Evolutionary conservation across 2,888 invertebrate genomes (phyloP).

Genomic region (Cactoblastis cactorum): DNA sequence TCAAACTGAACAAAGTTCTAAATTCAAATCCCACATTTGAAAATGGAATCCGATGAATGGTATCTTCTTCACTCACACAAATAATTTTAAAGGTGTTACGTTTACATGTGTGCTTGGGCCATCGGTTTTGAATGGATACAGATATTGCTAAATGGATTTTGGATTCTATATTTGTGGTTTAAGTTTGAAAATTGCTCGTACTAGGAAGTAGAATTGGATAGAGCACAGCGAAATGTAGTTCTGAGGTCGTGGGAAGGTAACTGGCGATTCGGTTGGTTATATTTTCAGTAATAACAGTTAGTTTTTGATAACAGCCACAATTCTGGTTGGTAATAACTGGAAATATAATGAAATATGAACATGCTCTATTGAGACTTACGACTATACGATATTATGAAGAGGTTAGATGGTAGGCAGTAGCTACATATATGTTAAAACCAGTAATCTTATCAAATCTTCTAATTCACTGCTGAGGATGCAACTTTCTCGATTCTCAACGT

Average conservation of each 20-base stretch:
- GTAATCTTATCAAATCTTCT: too few relatives aligned
- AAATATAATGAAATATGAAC: not conserved
- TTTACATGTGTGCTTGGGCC: conserved; percentile 56
- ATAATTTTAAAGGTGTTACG: conserved; percentile 46
- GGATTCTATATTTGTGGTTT: conserved; percentile 30
- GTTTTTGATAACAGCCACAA: conserved; percentile 59
- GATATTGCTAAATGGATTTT: conserved; percentile 35
- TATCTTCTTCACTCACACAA: conserved; percentile 49
- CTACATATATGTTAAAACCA: too few relatives aligned
- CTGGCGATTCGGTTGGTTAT: conserved; percentile 65
- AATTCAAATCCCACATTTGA: conserved; percentile 24
- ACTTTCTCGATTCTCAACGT: too few relatives aligned
- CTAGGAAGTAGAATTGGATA: conserved; percentile 74
- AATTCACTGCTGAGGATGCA: too few relatives aligned
- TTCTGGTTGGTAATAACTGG: conserved; percentile 19
- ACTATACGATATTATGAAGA: too few relatives aligned
- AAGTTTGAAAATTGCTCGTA: conserved; percentile 42
- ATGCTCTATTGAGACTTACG: conserved; percentile 12
- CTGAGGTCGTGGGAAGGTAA: conserved; percentile 73
- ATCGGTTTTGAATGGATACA: conserved; percentile 64
- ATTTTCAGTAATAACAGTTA: conserved; percentile 62
- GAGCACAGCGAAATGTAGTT: conserved; percentile 68
- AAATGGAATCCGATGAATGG: conserved; percentile 25
- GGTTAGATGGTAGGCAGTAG: too few relatives aligned
- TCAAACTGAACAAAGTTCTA: conserved; percentile 25